Percentiles rank a stretch among this genome's conserved stretches.
These are phyloP conservation scores for Chrysogorgia sp. DNA, from an alignment of 92 coral and sea anemone species.

Conservation along the genomic window DNA sequence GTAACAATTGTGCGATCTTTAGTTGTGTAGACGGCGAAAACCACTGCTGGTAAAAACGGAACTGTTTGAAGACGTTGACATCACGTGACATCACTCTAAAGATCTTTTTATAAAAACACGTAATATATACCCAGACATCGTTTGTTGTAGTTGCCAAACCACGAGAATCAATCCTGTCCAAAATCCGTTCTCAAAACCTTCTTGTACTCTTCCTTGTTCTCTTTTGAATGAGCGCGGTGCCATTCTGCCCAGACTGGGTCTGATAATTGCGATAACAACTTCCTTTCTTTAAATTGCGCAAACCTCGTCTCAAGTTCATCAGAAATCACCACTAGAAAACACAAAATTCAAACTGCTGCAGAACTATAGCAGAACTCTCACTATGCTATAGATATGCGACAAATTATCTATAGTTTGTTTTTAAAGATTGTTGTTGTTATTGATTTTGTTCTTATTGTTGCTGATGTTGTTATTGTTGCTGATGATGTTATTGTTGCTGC, in stretches of 20 bases:
- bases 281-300: conserved; percentile 71
- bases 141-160: neutral
- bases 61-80: too few species aligned
- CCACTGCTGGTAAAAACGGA: too few species aligned
- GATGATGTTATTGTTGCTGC: too few species aligned
- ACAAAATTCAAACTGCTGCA: neutral
- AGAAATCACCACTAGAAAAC: conserved; percentile 65
- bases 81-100: too few species aligned
- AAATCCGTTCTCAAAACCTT: conserved; percentile 56
- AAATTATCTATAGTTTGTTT: too few species aligned
- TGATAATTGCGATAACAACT: conserved; percentile 82
- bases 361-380: too few species aligned
- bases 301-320: conserved; percentile 82
- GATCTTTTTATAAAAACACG: too few species aligned
- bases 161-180: neutral
- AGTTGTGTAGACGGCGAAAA: too few species aligned
- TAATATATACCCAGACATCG: too few species aligned
- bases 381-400: neutral
- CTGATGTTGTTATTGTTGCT: too few species aligned
- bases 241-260: conserved; percentile 93
- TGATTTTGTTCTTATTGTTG: too few species aligned
- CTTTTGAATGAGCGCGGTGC: conserved; percentile 88
- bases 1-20: too few species aligned
- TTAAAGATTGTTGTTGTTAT: neutral
- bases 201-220: conserved; percentile 74